Evolutionary conservation across 2,888 invertebrate species (phyloP), one percentile per base, ranked within the genome.

Genomic region (Piscicola geometra): DNA sequence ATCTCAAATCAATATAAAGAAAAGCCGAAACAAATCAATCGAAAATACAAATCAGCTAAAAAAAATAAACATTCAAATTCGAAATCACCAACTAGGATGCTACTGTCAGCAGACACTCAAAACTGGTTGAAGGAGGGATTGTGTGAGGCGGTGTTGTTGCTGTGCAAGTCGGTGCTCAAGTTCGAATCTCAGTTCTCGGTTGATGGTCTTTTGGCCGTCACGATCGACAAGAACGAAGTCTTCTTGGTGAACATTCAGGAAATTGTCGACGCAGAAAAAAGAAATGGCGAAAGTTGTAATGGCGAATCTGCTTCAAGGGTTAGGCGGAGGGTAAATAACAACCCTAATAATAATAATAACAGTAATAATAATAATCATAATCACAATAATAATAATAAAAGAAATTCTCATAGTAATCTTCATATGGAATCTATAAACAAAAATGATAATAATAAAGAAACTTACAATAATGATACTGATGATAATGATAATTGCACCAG

Each of bases 121-220:
- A 52, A 71, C 47, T 71, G 76, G 71, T 60, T 76, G 66, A 76
- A 66, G 36, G 71, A 33, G 1, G 66, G 76, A 36, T 41, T 76
- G 41, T 71, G 71, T 56, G 76, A 76, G 50, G 71, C 76, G 18
- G 68, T 76, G 32, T 47, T 76, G 66, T 50, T 76, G 35, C 33
- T 76, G n/a, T 76, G 76, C 47, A 76, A 76, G 32, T 71, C 76
- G 33, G 76, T 71, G n/a, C 66, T 76, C 12, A 76, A 76, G 41
- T 76, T 71, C 36, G 70, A 76, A 66, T 76, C 76, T 30, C 71
- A 64, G 32, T 71, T 76, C 64, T 76, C 76, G 18, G 66, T 76
- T 21, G 60, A 76, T 36, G 71, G 76, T 33, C 50, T 76, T 9
- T 64, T 76, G 12, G 76, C 76, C 5, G 56, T 76, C 2, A 76